Base-by-base conservation (phyloP, 1,140 invertebrate genomes). In the Musca vetustissima region DNA sequence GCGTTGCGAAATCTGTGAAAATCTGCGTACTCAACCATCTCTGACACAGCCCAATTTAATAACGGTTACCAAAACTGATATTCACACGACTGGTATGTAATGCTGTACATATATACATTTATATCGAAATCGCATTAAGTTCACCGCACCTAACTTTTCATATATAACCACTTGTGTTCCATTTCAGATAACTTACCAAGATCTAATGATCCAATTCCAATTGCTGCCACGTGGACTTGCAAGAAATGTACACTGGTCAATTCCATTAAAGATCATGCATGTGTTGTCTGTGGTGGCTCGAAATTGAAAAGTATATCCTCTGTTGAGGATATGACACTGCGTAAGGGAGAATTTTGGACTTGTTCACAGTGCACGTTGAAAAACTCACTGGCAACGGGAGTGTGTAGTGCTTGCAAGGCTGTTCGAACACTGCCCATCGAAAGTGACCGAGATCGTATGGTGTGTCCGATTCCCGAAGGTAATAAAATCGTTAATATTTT, bases 201-300 rank as follows among this genome's bases (percentile, higher is more conserved):
- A 48, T 17, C 64, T 69, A 76, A 73, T 67, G 76, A 87, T 13
- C 36, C 36, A 43, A 43, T 43, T 43, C 28, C 28, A 28, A 28
- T 28, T 28, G 28, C 28, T 4, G 13, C 36, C 49, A 87, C 88
- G 17, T 96, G 94, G 94, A 91, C 91, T 6, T 96, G 94, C 79
- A 89, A 89, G 71, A 94, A 94, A 75, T 96, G 94, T 80, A 96
- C 94, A 1, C 84, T 96, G 53, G 86, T 94, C 3, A 96, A 96
- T 83, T 86, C 88, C 21, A 85, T 86, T 1, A 83, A 85, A 21
- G 87, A 88, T 8, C 85, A 88, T 64, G 89, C 89, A 0, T 96
- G 94, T 76, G 89, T 90, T 8, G 93, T 91, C 0, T 96, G 94
- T 83, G 92, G 92, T 22, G 92, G 91, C 15, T 93, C 92, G 0